Evolutionary conservation across 92 coral and sea anemone genomes (phyloP).

Genomic region (Diadumene lineata): DNA sequence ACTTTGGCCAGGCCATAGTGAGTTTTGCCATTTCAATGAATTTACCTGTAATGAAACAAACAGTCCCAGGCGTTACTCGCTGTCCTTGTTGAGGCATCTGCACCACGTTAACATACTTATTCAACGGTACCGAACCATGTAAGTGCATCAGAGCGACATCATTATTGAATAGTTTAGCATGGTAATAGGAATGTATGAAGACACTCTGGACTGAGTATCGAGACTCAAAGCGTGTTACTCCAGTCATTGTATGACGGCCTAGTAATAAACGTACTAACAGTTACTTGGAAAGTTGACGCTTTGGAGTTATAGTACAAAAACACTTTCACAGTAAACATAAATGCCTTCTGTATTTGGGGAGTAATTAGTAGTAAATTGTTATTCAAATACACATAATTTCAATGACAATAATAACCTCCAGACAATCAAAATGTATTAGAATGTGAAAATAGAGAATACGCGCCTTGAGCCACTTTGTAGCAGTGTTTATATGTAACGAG

Average conservation of each 20-base stretch:
- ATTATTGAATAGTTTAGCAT: neutral
- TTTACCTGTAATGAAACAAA: constrained; percentile 4
- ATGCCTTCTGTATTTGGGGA: neutral
- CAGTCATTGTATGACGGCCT: neutral
- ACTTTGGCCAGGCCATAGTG: neutral
- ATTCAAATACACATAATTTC: neutral
- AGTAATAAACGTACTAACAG: neutral
- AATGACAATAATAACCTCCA: no score
- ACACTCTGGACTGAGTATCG: neutral
- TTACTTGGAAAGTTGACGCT: neutral
- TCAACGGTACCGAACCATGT: neutral
- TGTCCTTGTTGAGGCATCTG: neutral
- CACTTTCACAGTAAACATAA: neutral
- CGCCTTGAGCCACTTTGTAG: no score
- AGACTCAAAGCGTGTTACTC: neutral
- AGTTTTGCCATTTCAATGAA: neutral
- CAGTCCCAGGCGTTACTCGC: neutral
- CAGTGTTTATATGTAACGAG: no score
- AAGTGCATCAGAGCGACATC: constrained; percentile 7
- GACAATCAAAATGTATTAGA: no score
- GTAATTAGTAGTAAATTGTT: neutral
- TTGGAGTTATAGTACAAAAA: neutral
- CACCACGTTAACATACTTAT: neutral
- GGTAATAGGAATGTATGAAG: neutral
- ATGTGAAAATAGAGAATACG: no score